Base-by-base conservation (phyloP, 2,113 vertebrate genomes). In the Lonchura striata region DNA sequence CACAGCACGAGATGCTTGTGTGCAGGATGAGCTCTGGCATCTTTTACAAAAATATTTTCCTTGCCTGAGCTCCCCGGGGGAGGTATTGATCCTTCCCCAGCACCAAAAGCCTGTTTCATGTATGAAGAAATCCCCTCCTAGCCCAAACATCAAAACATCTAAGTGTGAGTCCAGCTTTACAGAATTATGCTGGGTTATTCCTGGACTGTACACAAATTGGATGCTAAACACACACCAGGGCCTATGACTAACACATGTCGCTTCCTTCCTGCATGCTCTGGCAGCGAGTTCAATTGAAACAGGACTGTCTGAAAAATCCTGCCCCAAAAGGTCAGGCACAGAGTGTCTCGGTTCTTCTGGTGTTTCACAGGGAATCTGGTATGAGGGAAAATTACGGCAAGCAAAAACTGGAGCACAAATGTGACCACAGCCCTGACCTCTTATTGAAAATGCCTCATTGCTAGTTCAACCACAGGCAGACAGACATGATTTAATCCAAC, bases 261-360 rank as follows among this genome's bases (percentile, higher is more conserved):
- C 97, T 98, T 98, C 98, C 98, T 97, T 97, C 96, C 96, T 96
- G 93, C 82, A 95, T 87, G 94, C 76, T 83, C 95, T 95, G 96
- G 95, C 97, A 96, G 53, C 3, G 2, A 94, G 92, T 97, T 98
- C 92, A 94, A 88, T 94, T 89, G 92, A 94, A 97, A 91, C 56
- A 68, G 88, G 76, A 84, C 95, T 91, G 95, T 94, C 95, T 96
- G 95, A 95, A 97, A 95, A 95, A 94, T 91, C 81, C 66, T 96
- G 90, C 92, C 88, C 94, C 16, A 7, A 96, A 96, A 96, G 96
- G 94, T 96, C 96, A 95, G 82, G 86, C 85, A 65, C 89, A 90
- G 94, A 94, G 69, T 47, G 92, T 96, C 93, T 97, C 35, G 85
- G 76, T 70, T 88, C 87, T 96, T 82, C 84, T 92, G 92, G 90